phyloP scores from a whole-genome alignment of 2,797 vertebrate species.

The Sebastes hubbsi region DNA sequence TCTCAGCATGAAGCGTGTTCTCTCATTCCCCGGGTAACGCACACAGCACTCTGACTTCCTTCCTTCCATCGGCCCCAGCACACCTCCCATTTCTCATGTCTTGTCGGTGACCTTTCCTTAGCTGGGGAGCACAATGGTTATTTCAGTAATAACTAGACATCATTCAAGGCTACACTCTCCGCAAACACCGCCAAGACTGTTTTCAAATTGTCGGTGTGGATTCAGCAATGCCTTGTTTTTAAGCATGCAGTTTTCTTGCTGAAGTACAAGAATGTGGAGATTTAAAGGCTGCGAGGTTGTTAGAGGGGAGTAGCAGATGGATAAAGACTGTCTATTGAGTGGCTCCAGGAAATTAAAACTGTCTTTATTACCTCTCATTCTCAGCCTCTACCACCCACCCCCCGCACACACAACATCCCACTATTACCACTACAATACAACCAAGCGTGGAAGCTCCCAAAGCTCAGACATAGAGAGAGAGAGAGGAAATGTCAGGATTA shows the following conservation, averaged over 20 bases:
- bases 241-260: conserved; percentile 24
- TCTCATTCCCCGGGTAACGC: conserved; percentile 34
- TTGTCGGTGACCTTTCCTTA: conserved; percentile 55
- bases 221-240: conserved; percentile 29
- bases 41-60: conserved; percentile 10
- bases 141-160: conserved; percentile 49
- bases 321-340: conserved; percentile 64
- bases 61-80: background rate
- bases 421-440: conserved; percentile 40
- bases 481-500: conserved; percentile 73
- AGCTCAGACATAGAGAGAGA: conserved; percentile 22
- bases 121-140: conserved; percentile 39
- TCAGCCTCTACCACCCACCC: conserved; percentile 4
- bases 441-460: conserved; percentile 37
- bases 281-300: conserved; percentile 51
- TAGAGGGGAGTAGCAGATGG: conserved; percentile 60
- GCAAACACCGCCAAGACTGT: conserved; percentile 10
- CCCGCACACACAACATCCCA: conserved; percentile 7
- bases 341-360: conserved; percentile 71
- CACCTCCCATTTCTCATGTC: conserved; percentile 33
- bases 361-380: conserved; percentile 63
- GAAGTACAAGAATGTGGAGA: conserved; percentile 42
- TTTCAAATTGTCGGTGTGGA: conserved; percentile 14
- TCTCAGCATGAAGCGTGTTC: conserved; percentile 42
- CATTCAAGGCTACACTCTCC: conserved; percentile 23